Evolutionary conservation across 2,797 vertebrate genomes (phyloP), one percentile per base, ranked within the genome.

Genomic region (Myiotriccus ornatus): DNA sequence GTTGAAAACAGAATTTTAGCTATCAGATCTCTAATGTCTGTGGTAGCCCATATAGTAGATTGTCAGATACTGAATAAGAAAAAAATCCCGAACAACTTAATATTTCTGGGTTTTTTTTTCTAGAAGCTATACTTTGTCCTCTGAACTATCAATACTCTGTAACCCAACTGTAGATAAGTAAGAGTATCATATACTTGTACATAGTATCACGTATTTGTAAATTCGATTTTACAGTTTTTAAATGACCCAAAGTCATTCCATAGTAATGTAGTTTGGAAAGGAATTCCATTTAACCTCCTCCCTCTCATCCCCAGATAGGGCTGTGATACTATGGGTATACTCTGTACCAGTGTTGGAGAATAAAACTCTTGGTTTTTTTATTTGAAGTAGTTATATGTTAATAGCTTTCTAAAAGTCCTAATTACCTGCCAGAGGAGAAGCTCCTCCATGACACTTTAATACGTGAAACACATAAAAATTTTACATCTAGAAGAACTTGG

Each of bases 241-340:
- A 74, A 60, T 34, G 28, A 18, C 17, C 18, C 2, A n/a, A 34
- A 32, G 9, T 65, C 4, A 7, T 68, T 67, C 12, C 37, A 4
- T 44, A 34, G 32, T 60, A 23, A 0, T 10, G 2, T n/a, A 12
- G 2, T 60, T 85, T 50, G 39, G 8, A 43, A 73, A 83, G 73
- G 5, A 8, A 55, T n/a, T 28, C 6, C 2, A 8, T 68, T 90
- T 62, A 7, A 43, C 13, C 76, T 73, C 8, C 12, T 87, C 1
- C 7, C 3, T 12, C 79, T 70, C 19, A 22, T 3, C 0, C 2
- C 7, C 14, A 1, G 1, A 7, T 34, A 67, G 62, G 14, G 6
- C 13, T 71, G 12, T 55, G 44, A 39, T 57, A 24, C 7, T 37
- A 10, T 28, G 1, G 18, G 20, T 64, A 14, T 44, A 71, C 5